These are phyloP conservation scores for Tadarida brasiliensis DNA, from an alignment of 2,797 vertebrate species.

Conservation along the genomic window DNA sequence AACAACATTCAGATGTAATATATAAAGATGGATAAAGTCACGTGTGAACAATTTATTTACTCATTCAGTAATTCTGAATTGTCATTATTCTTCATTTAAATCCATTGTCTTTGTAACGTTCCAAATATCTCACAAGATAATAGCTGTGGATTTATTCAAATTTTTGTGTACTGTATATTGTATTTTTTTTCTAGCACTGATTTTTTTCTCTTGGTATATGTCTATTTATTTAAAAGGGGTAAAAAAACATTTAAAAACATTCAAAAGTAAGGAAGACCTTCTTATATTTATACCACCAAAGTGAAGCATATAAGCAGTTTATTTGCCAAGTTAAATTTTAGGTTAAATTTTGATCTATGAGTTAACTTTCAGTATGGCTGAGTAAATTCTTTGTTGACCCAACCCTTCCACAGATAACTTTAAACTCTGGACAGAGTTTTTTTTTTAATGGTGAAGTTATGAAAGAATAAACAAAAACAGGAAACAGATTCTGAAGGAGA, in stretches of 20 bases:
- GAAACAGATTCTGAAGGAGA: neutral
- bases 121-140: neutral
- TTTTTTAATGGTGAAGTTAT: neutral
- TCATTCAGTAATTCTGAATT: neutral
- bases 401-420: neutral
- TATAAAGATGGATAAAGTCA: neutral
- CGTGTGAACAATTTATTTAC: neutral
- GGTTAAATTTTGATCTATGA: neutral
- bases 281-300: neutral
- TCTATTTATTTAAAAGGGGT: neutral
- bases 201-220: neutral
- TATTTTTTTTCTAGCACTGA: neutral
- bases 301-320: neutral
- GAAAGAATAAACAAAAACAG: neutral
- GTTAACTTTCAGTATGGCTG: neutral
- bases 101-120: neutral
- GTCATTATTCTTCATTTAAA: neutral
- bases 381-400: neutral
- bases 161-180: neutral
- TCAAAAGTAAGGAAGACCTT: neutral
- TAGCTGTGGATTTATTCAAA: neutral
- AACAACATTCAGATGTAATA: neutral
- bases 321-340: neutral
- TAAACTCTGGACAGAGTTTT: neutral
- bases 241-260: neutral